A percentile compares a stretch with the other conserved stretches of the same genome.
These are phyloP conservation scores for Muscidifurax raptorellus DNA, from an alignment of 1,140 invertebrate genomes.

Conservation along the genomic window DNA sequence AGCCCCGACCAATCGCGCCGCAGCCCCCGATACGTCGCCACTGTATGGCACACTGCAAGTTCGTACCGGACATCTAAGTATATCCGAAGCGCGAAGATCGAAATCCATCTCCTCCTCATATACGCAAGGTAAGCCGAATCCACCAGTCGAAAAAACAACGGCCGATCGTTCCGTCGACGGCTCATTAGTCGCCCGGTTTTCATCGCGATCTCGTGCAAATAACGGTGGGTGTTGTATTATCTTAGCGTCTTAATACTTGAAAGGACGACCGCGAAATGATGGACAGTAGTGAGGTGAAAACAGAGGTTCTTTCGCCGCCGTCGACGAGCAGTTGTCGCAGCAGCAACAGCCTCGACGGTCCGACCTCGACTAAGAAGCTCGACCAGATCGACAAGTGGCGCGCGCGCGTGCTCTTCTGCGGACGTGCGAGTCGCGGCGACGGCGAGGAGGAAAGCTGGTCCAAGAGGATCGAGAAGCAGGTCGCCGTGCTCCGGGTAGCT, in stretches of 20 bases:
- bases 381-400: constrained; percentile 25
- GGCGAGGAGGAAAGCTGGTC: not conserved
- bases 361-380: not conserved
- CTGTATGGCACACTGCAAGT: too few species aligned
- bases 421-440: not conserved
- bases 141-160: too few species aligned
- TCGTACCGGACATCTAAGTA: too few species aligned
- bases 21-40: too few species aligned
- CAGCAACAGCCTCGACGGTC: not conserved
- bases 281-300: not conserved
- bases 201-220: not conserved
- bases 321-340: not conserved
- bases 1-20: too few species aligned
- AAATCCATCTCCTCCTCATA: too few species aligned
- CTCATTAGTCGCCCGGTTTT: not conserved
- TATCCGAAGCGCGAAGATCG: too few species aligned
- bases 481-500: constrained; percentile 33
- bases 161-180: too few species aligned
- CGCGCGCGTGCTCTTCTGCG: not conserved
- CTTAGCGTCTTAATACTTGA: too few species aligned
- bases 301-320: not conserved
- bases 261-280: not conserved
- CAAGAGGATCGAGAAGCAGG: not conserved
- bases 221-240: too few species aligned
- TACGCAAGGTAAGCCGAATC: too few species aligned